Base-by-base conservation (phyloP, 2,888 invertebrate species). In the Agrypnus murinus region DNA sequence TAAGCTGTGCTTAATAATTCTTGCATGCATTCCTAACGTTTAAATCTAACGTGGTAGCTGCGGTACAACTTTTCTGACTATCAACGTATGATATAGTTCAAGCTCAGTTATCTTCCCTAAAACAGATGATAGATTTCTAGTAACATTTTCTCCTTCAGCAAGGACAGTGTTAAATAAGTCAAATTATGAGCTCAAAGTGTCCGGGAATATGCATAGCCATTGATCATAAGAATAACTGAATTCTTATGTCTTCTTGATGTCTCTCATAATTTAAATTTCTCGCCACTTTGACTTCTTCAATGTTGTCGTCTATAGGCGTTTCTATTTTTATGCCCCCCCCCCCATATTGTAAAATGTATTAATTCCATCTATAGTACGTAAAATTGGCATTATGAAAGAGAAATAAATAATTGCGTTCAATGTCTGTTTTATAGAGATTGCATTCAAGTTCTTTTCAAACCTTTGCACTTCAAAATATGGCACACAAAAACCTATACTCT, bases 331-430 rank as follows among this genome's bases (percentile, higher is more conserved):
- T 32, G 34, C n/a, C n/a, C n/a, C n/a, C n/a, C 55, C 55, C 12
- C 25, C 55, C 36, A 55, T 34, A 55, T 55, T 55, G 15, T 55
- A 34, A 55, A 55, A 34, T 25, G 50, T 31, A 12, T 50, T 50
- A 31, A 25, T 50, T 19, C 50, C 50, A 50, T 50, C 50, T 50
- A 55, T 55, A 34, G 55, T 55, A 34, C 55, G 55, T 50, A 50
- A 50, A 50, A 50, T 19, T 25, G 25, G 50, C 50, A 50, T 50
- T 50, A 50, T 50, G 10, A 50, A 50, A 50, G 9, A 25, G 25
- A 50, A 50, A 25, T 31, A 14, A 50, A 50, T 50, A 50, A 50
- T 25, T 4, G 50, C 31, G 9, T 50, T 25, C 31, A 25, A 50
- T 7, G 50, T 50, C 19, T 50, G 25, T 50, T 50, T 50, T 8